Evolutionary conservation across 1,140 invertebrate genomes (phyloP), one percentile per base, ranked within the genome.

Genomic region (Cataglyphis hispanica): DNA sequence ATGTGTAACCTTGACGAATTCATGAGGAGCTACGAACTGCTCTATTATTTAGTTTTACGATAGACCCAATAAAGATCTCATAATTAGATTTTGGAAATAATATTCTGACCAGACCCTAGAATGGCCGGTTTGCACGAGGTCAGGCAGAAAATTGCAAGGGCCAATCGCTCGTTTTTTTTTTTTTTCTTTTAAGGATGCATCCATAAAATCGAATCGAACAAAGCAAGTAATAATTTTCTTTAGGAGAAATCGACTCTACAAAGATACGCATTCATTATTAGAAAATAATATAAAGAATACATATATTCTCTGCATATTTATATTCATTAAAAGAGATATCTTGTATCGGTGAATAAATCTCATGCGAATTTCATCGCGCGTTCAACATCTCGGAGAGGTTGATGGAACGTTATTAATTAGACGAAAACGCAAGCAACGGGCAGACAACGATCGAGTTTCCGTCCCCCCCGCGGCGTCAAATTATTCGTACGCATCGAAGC

Each of bases 61-160:
- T 94, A 91, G 43, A 94, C 93, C 92, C 93, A 95, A 95, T 95
- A 94, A 94, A 95, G 94, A 94, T 95, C 92, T 95, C 87, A 92
- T 95, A 95, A 95, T 95, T 95, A 95, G 93, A 94, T 95, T 95
- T 95, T 86, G 92, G 90, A 95, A 92, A 92, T 94, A 94, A 95
- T 94, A 94, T 94, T 91, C 89, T 58, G 66, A 19, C 22, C 10
- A 13, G 40, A 11, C 75, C 34, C 69, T 81, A 22, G 19, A n/a
- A 40, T 1, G 63, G 7, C 27, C 53, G 67, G 31, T 22, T 58
- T 53, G 11, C n/a, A 67, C 67, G 10, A 50, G 69, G 50, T 40
- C 43, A 7, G 13, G 3, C 10, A 34, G 63, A 84, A 85, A 88
- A 91, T 91, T 88, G 89, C 90, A 70, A 90, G 70, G 56, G 66